Evolutionary conservation across 2,113 vertebrate species (phyloP).

Genomic region (Pica pica): DNA sequence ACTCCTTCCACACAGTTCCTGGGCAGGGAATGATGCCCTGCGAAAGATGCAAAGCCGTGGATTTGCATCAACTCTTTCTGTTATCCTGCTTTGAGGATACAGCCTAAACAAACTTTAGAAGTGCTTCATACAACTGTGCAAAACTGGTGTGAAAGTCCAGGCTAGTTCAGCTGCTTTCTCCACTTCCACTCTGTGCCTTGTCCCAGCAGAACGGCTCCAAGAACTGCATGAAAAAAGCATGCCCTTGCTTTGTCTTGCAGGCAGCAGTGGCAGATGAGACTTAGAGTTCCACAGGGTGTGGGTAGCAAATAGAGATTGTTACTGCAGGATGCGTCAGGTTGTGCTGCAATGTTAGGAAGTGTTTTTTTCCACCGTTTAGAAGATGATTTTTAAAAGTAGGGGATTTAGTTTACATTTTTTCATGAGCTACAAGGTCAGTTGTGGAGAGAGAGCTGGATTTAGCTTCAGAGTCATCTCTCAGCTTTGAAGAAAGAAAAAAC

Average conservation of each 20-base stretch:
- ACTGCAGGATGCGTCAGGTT: background rate
- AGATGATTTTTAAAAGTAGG: background rate
- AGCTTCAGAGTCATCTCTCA: background rate
- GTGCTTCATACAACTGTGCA: background rate
- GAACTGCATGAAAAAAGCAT: fast-evolving
- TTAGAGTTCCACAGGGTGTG: background rate
- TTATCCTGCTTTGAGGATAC: background rate
- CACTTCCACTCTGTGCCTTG: background rate
- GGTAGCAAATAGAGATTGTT: background rate
- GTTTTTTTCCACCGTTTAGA: background rate
- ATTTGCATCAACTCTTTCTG: background rate
- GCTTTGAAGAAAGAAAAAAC: background rate
- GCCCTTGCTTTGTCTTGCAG: background rate
- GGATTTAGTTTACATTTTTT: conserved; percentile 15
- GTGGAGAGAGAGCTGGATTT: background rate
- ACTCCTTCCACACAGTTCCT: background rate
- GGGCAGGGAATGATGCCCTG: background rate
- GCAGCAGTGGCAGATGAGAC: background rate
- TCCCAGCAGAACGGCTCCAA: background rate
- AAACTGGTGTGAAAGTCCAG: background rate
- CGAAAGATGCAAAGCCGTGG: background rate
- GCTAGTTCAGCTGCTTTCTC: background rate
- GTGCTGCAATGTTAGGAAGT: background rate
- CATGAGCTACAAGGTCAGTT: background rate
- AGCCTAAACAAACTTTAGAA: background rate